Percentiles rank a stretch among this genome's conserved stretches.
phyloP scores from a whole-genome alignment of 2,113 vertebrate genomes.

The Vombatus ursinus region DNA sequence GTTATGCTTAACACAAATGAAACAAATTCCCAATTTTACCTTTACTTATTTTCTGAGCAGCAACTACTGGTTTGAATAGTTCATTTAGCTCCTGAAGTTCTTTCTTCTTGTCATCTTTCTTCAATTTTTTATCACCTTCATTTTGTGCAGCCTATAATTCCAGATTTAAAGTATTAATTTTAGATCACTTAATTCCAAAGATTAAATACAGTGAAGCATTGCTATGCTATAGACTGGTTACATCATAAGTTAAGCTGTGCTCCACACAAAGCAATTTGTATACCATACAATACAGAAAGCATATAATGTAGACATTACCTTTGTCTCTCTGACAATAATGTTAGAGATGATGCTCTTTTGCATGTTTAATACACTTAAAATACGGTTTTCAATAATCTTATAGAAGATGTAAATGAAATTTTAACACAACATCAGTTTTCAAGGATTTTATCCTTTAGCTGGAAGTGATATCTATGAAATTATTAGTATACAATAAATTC shows the following conservation, averaged over 20 bases:
- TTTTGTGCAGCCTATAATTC: conserved; percentile 84
- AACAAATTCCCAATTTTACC: conserved; percentile 82
- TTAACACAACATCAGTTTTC: no score
- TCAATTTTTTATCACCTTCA: conserved; percentile 90
- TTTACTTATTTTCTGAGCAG: conserved; percentile 98
- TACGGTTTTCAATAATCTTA: no score
- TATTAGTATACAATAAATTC: not conserved
- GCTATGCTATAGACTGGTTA: not conserved
- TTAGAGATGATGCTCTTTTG: not conserved
- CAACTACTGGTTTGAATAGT: conserved; percentile 97
- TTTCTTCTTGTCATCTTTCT: conserved; percentile 96
- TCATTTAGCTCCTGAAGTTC: conserved; percentile 96
- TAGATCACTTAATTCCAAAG: not conserved
- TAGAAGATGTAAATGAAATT: no score
- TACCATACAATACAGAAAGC: not conserved
- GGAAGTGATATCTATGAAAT: not conserved
- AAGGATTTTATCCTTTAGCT: not conserved
- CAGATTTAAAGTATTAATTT: conserved; percentile 58
- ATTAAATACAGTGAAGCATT: not conserved
- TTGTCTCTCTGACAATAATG: conserved; percentile 30
- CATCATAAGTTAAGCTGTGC: conserved; percentile 20
- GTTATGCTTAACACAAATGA: conserved; percentile 38
- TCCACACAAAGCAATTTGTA: not conserved
- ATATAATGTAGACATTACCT: not conserved
- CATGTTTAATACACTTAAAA: not conserved